Base-by-base conservation (phyloP, 2,888 invertebrate species). In the Merodon equestris region DNA sequence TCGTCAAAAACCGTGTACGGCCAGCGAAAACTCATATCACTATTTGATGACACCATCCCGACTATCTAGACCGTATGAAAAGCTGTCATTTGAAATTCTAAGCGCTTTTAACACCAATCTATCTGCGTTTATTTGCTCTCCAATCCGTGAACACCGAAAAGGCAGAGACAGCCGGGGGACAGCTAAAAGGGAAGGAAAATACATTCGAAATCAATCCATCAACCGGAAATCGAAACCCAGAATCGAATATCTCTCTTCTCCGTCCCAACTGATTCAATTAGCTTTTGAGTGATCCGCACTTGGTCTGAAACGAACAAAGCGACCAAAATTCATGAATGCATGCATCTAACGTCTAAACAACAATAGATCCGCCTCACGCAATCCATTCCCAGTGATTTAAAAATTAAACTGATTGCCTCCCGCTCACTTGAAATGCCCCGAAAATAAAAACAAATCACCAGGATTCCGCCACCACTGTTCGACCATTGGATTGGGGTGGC, bases 251-350 rank as follows among this genome's bases (percentile, higher is more conserved):
- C 7, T 27, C 42, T 27, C 14, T 12, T n/a, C 10, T 18, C 18
- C 44, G 18, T 10, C 44, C 36, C 14, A 56, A 42, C n/a, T 53
- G 47, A 57, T 71, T 71, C 71, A 63, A 71, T 71, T 50, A 56
- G 51, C 36, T 44, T 19, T n/a, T 19, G 34, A 14, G 51, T 15
- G 45, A 7, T 18, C 36, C 13, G 15, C n/a, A 9, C 27, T 27
- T 10, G 17, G 14, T 27, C 36, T 47, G 27, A 10, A 42, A 14
- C 34, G 18, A 17, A 10, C 13, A 54, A 45, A 48, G 7, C 27
- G 27, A 12, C 18, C 14, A 4, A 2, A 19, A 17, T 13, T 13
- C 44, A 58, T 15, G 1, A 10, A 1, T 12, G 12, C 38, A 40
- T 17, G 2, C 1, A 47, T 12, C 9, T n/a, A n/a, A 5, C 17